phyloP scores from a whole-genome alignment of 1,140 invertebrate species.

The Parapsyche elsis region DNA sequence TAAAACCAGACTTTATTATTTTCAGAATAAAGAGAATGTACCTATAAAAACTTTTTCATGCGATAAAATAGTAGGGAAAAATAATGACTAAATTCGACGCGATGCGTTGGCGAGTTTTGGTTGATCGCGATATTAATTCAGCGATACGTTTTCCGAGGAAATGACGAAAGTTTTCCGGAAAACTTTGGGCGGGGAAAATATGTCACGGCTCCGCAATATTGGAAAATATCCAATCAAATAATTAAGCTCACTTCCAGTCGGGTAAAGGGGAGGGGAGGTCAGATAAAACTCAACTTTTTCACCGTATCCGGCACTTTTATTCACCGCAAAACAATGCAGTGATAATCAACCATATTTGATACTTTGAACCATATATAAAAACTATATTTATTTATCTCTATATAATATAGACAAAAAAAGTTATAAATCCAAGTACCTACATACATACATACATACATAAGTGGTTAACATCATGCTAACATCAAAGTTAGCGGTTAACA shows the following conservation, averaged over 20 bases:
- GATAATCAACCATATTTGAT: background rate
- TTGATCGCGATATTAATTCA: background rate
- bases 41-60: too few species aligned
- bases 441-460: background rate
- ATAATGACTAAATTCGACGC: too few species aligned
- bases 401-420: background rate
- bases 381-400: background rate
- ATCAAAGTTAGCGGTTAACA: too few species aligned
- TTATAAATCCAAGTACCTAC: background rate
- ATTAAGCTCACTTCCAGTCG: background rate
- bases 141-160: slow-evolving; percentile 15
- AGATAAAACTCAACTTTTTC: background rate
- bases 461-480: too few species aligned
- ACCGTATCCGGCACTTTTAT: background rate
- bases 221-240: slow-evolving; percentile 27
- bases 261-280: background rate
- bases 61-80: too few species aligned
- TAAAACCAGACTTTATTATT: too few species aligned
- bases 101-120: too few species aligned
- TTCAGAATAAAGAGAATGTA: too few species aligned
- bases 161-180: slow-evolving; percentile 16
- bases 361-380: background rate
- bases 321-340: background rate
- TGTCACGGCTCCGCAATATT: slow-evolving; percentile 7
- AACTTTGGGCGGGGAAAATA: slow-evolving; percentile 5